phyloP scores from a whole-genome alignment of 2,888 invertebrate genomes.

The Lordiphosa andalusiaca region DNA sequence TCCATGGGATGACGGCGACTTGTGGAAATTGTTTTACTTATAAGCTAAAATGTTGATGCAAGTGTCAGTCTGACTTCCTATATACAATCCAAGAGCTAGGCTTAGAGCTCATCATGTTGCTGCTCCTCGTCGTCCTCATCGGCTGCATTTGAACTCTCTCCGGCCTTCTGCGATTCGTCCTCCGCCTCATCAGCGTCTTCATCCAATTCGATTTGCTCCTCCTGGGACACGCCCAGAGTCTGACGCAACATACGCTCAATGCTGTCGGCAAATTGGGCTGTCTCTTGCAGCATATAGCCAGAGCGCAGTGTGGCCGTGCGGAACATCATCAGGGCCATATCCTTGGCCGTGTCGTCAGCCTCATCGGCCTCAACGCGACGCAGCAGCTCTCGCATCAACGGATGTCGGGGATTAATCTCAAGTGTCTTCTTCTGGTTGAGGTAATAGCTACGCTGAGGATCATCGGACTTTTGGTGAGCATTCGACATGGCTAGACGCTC shows the following conservation, averaged over 20 bases:
- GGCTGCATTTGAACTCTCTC: slow-evolving; percentile 63
- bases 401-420: slow-evolving; percentile 98
- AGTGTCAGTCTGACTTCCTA: slow-evolving; percentile 69
- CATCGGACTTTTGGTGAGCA: slow-evolving; percentile 97
- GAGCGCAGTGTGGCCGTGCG: slow-evolving; percentile 95
- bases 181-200: slow-evolving; percentile 79
- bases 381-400: slow-evolving; percentile 94
- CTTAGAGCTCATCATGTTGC: slow-evolving; percentile 84
- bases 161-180: slow-evolving; percentile 61
- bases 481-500: slow-evolving; percentile 96
- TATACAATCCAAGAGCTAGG: slow-evolving; percentile 45
- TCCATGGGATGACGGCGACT: slow-evolving; percentile 7
- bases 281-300: slow-evolving; percentile 94
- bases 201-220: slow-evolving; percentile 83
- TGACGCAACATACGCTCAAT: slow-evolving; percentile 94
- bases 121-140: slow-evolving; percentile 81
- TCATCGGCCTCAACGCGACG: slow-evolving; percentile 89
- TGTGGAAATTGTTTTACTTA: slow-evolving; percentile 54
- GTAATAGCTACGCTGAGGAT: slow-evolving; percentile 93
- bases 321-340: slow-evolving; percentile 94
- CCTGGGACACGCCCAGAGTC: slow-evolving; percentile 88
- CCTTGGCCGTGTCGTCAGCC: slow-evolving; percentile 88
- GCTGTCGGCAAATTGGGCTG: slow-evolving; percentile 92
- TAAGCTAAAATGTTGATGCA: slow-evolving; percentile 60
- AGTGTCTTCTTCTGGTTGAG: slow-evolving; percentile 96